Evolutionary conservation across 2,797 vertebrate species (phyloP).

Genomic region (Coreius guichenoti): DNA sequence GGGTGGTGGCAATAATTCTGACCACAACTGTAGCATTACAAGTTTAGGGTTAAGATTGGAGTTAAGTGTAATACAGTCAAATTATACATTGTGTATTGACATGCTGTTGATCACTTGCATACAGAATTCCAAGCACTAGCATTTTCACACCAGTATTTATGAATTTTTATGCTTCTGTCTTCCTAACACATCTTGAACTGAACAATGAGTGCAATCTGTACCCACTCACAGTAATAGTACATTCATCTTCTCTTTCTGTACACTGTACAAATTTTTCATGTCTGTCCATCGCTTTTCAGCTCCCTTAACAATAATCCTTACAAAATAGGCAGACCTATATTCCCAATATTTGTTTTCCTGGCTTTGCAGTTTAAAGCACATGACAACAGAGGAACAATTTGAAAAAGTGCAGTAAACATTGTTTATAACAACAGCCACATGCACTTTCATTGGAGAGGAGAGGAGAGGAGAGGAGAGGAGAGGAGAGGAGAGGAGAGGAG

Average conservation of each 20-base stretch:
- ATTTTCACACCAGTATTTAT: slow-evolving; percentile 1
- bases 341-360: slow-evolving; percentile 8
- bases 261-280: not conserved
- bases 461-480: not conserved
- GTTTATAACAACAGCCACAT: not conserved
- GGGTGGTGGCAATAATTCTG: too few relatives aligned
- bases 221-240: not conserved
- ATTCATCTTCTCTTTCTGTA: slow-evolving; percentile 14
- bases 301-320: not conserved
- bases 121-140: not conserved
- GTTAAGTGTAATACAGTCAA: not conserved
- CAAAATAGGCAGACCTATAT: not conserved
- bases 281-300: not conserved
- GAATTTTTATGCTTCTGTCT: not conserved
- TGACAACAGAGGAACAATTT: not conserved
- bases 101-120: not conserved
- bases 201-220: not conserved
- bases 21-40: not conserved
- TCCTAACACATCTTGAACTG: not conserved
- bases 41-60: not conserved
- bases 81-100: not conserved
- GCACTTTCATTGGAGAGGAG: not conserved
- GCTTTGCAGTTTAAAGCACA: not conserved
- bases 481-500: not conserved
- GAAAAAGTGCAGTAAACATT: slow-evolving; percentile 11